These are phyloP conservation scores for Masnerella sp. DNA, from an alignment of 2,888 invertebrate species.

Conservation along the genomic window DNA sequence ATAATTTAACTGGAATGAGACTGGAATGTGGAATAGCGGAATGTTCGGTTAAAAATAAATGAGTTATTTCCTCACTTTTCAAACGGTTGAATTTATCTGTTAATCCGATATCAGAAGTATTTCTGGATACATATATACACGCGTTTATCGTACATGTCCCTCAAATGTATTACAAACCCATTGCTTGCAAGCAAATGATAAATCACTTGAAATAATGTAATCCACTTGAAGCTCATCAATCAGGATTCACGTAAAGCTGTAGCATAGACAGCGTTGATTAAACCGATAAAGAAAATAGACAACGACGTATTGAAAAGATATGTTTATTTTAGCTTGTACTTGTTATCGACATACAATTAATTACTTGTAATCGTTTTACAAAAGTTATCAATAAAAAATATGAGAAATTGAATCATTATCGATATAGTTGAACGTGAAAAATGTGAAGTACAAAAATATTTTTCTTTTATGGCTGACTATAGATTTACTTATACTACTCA, in stretches of 20 bases:
- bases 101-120: slow-evolving; percentile 31
- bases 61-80: neutral
- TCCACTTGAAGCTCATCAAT: slow-evolving; percentile 45
- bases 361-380: too few species aligned
- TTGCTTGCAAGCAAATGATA: slow-evolving; percentile 44
- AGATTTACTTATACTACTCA: too few species aligned
- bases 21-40: too few species aligned
- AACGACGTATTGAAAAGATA: slow-evolving; percentile 9
- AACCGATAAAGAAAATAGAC: slow-evolving; percentile 23
- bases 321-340: neutral
- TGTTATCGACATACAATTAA: too few species aligned
- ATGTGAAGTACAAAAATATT: too few species aligned
- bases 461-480: too few species aligned
- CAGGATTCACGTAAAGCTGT: slow-evolving; percentile 30
- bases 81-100: slow-evolving; percentile 2
- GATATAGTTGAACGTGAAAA: too few species aligned
- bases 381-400: too few species aligned
- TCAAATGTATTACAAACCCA: slow-evolving; percentile 29
- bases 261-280: slow-evolving; percentile 32
- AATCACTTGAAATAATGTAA: slow-evolving; percentile 49
- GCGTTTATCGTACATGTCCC: slow-evolving; percentile 23
- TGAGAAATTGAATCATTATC: too few species aligned
- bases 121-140: slow-evolving; percentile 6
- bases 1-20: too few species aligned
- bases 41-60: too few species aligned